These are phyloP conservation scores for Turdus rufiventris DNA, from an alignment of 2,113 vertebrate genomes.

Conservation along the genomic window DNA sequence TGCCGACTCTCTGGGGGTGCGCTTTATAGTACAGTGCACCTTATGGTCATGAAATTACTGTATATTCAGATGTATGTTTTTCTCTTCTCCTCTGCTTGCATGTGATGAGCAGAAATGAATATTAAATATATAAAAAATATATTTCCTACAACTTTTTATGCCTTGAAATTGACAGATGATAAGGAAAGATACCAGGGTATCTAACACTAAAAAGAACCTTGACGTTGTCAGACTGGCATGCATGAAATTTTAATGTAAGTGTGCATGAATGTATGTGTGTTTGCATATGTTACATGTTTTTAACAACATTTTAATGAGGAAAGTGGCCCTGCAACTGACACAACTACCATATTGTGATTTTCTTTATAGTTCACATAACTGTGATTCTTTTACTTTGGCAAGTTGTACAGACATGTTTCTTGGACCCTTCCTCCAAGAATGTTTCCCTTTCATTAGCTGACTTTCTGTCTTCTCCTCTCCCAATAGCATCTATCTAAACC, in stretches of 20 bases:
- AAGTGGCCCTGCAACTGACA: background rate
- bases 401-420: background rate
- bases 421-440: background rate
- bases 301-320: background rate
- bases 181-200: background rate
- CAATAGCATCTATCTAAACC: background rate
- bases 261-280: background rate
- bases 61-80: background rate
- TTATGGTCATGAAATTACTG: too few species aligned
- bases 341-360: background rate
- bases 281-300: background rate
- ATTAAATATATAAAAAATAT: background rate
- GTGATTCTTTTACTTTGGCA: background rate
- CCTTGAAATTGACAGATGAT: background rate
- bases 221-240: background rate
- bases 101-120: background rate
- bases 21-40: too few species aligned
- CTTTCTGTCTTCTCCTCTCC: background rate
- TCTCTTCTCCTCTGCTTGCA: background rate
- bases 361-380: background rate
- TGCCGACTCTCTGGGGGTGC: too few species aligned
- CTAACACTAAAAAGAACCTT: rapidly evolving
- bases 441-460: background rate
- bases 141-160: background rate
- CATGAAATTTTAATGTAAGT: background rate